A percentile compares a stretch with the other conserved stretches of the same genome.
These are phyloP conservation scores for Coenonympha glycerion DNA, from an alignment of 2,888 invertebrate genomes.

Conservation along the genomic window DNA sequence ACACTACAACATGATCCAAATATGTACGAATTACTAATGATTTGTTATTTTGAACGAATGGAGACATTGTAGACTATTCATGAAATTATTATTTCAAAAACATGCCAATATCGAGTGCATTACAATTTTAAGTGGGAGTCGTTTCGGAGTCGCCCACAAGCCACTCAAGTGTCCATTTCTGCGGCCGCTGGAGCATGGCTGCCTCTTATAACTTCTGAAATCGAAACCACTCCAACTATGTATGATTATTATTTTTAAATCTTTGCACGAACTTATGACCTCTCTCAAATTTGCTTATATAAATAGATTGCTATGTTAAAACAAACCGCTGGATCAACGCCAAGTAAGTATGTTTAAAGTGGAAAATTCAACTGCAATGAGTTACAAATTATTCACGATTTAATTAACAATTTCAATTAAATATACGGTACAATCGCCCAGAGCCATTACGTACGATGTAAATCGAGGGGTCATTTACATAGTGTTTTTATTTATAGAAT, in stretches of 20 bases:
- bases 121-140: background rate
- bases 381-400: background rate
- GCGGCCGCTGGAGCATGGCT: constrained; percentile 1
- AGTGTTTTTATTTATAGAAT: too few species aligned
- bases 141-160: constrained; percentile 12
- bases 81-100: too few species aligned
- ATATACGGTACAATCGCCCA: too few species aligned
- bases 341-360: constrained; percentile 16
- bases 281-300: constrained; percentile 2
- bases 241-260: background rate
- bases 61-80: too few species aligned
- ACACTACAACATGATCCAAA: too few species aligned
- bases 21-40: too few species aligned
- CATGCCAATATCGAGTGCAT: background rate
- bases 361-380: background rate
- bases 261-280: background rate
- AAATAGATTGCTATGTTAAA: constrained; percentile 14
- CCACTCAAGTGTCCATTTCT: constrained; percentile 15
- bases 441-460: too few species aligned
- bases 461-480: too few species aligned
- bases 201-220: constrained; percentile 11
- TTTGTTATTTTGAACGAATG: too few species aligned
- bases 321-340: constrained; percentile 19
- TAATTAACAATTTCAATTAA: background rate
- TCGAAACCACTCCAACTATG: background rate